Evolutionary conservation across 1,140 invertebrate species (phyloP).

Genomic region (Saccostrea glomerata): DNA sequence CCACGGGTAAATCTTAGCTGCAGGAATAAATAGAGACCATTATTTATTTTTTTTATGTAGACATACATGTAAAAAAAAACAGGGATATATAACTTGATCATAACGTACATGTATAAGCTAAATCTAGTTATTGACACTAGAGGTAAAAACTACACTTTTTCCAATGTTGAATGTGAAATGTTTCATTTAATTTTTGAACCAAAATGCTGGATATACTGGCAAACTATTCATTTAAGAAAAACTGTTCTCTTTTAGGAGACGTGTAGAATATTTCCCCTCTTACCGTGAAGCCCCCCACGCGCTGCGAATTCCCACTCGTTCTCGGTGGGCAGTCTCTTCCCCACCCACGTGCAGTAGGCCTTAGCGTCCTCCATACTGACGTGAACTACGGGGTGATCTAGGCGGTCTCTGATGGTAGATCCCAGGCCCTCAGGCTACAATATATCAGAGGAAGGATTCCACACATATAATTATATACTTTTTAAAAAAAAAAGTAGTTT

Average conservation of each 20-base stretch:
- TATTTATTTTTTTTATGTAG: too few species aligned
- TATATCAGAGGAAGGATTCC: too few species aligned
- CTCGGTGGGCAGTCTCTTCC: constrained; percentile 77
- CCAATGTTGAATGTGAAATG: neutral
- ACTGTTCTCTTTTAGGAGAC: neutral
- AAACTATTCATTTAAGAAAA: neutral
- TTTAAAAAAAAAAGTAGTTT: too few species aligned
- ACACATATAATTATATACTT: too few species aligned
- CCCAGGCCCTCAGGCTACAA: constrained; percentile 75
- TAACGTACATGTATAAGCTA: too few species aligned
- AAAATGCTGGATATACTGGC: neutral
- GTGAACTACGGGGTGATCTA: constrained; percentile 76
- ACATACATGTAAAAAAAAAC: neutral
- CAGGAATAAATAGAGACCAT: neutral
- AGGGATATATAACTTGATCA: too few species aligned
- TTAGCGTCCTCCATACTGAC: constrained; percentile 76
- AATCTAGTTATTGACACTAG: too few species aligned
- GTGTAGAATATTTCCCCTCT: neutral
- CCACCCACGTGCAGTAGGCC: constrained; percentile 73
- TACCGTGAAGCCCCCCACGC: constrained; percentile 69
- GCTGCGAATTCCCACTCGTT: constrained; percentile 78
- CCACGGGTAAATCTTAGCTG: constrained; percentile 73
- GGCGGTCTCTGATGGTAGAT: constrained; percentile 63
- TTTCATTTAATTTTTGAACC: neutral
- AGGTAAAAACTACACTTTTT: too few species aligned